Percentiles rank a stretch among this genome's conserved stretches.
These are phyloP conservation scores for Nycticorax nycticorax DNA, from an alignment of 2,113 vertebrate species.

Conservation along the genomic window DNA sequence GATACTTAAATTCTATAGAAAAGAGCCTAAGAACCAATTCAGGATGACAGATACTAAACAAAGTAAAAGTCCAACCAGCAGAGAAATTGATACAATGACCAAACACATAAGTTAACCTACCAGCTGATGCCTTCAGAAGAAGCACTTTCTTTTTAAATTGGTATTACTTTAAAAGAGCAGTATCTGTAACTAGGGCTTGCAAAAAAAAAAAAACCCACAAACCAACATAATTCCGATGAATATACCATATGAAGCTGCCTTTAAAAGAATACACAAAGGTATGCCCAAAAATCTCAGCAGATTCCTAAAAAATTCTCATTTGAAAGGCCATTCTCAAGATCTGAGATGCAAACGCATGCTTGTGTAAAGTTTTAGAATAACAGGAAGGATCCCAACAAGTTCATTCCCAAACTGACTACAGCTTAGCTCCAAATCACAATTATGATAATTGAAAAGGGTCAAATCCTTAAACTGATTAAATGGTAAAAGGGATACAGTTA, in stretches of 20 bases:
- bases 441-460: not conserved
- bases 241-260: not conserved
- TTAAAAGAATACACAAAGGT: not conserved
- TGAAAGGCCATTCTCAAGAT: not conserved
- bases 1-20: not conserved
- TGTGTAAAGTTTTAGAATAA: not conserved
- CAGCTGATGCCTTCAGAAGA: not conserved
- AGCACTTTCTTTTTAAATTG: not conserved
- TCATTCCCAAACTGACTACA: not conserved
- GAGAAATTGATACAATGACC: not conserved
- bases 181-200: not conserved
- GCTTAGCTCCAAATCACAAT: not conserved
- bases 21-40: not conserved
- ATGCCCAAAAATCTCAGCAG: not conserved
- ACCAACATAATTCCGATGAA: not conserved
- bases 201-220: not conserved
- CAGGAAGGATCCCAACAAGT: not conserved
- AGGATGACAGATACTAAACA: not conserved
- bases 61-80: not conserved
- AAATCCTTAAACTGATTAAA: constrained; percentile 2
- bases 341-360: not conserved
- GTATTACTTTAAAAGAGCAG: not conserved
- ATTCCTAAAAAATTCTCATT: not conserved
- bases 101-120: not conserved
- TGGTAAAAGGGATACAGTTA: not conserved